phyloP scores from a whole-genome alignment of 1,140 invertebrate genomes.

The Orchestia grillus region DNA sequence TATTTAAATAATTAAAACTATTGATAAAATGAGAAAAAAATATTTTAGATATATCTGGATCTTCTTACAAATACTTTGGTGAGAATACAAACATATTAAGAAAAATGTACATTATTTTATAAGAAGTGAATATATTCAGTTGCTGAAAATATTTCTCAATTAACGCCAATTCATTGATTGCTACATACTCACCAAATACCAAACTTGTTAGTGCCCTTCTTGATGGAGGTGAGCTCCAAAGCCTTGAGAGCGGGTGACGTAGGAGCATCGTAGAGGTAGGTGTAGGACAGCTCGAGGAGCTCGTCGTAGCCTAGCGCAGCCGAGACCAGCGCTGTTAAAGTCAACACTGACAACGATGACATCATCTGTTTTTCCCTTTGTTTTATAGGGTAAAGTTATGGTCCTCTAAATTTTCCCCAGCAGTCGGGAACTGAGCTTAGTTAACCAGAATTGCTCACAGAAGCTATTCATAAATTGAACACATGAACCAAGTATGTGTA shows the following conservation, averaged over 20 bases:
- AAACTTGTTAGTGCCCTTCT: conserved; percentile 59
- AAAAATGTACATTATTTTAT: too few relatives aligned
- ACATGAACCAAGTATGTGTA: neutral
- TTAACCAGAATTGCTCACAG: neutral
- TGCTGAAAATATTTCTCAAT: neutral
- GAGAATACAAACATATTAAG: too few relatives aligned
- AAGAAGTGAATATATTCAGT: too few relatives aligned
- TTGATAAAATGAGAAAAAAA: too few relatives aligned
- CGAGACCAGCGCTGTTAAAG: neutral
- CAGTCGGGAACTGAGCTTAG: neutral
- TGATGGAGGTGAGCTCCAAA: conserved; percentile 45
- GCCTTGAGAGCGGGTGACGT: neutral
- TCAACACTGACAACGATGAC: neutral
- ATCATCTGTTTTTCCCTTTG: neutral
- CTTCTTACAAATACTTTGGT: too few relatives aligned
- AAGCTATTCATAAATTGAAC: neutral
- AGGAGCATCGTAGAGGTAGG: conserved; percentile 39
- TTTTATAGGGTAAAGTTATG: neutral
- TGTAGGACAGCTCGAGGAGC: conserved; percentile 57
- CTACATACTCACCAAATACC: conserved; percentile 50
- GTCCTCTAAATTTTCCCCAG: neutral
- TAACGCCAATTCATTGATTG: neutral
- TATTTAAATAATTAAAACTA: too few relatives aligned
- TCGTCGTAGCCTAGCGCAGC: neutral
- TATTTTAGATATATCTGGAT: too few relatives aligned